phyloP scores from a whole-genome alignment of 2,113 vertebrate genomes.

The Cynopterus brachyotis region DNA sequence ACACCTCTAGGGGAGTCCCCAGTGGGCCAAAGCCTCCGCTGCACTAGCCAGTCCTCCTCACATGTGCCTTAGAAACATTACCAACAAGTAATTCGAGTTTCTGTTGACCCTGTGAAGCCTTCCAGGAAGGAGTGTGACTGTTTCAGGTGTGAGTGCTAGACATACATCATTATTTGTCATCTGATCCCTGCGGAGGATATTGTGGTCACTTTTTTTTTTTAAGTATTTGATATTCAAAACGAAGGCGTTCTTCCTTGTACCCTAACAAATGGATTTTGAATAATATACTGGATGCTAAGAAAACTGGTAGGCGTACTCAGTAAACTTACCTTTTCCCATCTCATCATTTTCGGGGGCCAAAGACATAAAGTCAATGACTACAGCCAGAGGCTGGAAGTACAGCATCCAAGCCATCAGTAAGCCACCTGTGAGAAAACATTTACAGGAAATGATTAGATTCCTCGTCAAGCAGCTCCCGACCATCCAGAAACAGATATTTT shows the following conservation, averaged over 20 bases:
- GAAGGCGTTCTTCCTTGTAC: not conserved
- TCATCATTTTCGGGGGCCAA: not conserved
- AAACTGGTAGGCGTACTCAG: not conserved
- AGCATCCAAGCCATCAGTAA: not conserved
- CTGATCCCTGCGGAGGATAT: not conserved
- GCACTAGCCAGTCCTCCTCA: not conserved
- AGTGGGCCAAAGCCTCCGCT: not conserved
- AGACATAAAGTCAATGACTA: not conserved
- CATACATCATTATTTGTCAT: not conserved
- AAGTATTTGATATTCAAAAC: slow-evolving; percentile 42
- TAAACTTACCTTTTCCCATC: not conserved
- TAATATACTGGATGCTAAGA: not conserved
- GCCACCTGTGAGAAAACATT: not conserved
- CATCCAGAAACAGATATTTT: not conserved
- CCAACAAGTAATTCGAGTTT: not conserved
- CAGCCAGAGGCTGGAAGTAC: not conserved
- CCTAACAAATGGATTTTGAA: slow-evolving; percentile 40
- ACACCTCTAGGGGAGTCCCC: not conserved
- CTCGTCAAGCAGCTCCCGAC: not conserved
- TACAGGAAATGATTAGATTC: not conserved
- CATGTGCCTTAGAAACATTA: not conserved
- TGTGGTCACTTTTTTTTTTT: not conserved
- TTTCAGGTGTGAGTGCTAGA: not conserved
- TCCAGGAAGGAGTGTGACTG: not conserved
- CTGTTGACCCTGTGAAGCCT: not conserved